Evolutionary conservation across 2,888 invertebrate genomes (phyloP).

Genomic region (Augochlorella aurata): DNA sequence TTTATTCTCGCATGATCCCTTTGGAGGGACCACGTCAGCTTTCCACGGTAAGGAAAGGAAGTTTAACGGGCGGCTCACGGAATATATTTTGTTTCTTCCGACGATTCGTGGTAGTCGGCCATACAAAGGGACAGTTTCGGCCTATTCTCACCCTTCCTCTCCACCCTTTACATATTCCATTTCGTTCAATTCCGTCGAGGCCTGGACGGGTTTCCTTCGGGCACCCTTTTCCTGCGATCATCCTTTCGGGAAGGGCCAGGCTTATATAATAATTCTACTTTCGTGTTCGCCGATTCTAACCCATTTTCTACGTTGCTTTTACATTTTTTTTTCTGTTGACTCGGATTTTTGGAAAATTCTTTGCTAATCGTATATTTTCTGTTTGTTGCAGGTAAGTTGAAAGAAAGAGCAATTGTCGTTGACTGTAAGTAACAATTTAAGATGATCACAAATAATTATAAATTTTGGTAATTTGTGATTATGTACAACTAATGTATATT

Average conservation of each 20-base stretch:
- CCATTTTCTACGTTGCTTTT: not conserved
- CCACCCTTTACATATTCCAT: slow-evolving; percentile 17
- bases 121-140: slow-evolving; percentile 12
- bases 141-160: not conserved
- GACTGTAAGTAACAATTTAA: not conserved
- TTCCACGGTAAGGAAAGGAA: slow-evolving; percentile 62
- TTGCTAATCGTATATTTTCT: not conserved
- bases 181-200: slow-evolving; percentile 35
- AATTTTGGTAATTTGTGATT: no score
- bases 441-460: no score
- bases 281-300: not conserved
- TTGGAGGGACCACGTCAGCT: slow-evolving; percentile 62
- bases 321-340: not conserved
- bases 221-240: slow-evolving; percentile 26
- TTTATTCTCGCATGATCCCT: slow-evolving; percentile 46
- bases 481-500: no score
- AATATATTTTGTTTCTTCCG: slow-evolving; percentile 52
- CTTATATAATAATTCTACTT: not conserved
- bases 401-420: not conserved
- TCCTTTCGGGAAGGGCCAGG: not conserved
- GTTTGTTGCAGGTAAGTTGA: slow-evolving; percentile 36
- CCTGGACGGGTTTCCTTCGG: not conserved
- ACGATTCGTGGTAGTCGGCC: slow-evolving; percentile 21
- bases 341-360: not conserved
- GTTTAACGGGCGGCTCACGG: slow-evolving; percentile 63